Base-by-base conservation (phyloP, 2,888 invertebrate species). In the Macaria notata region DNA sequence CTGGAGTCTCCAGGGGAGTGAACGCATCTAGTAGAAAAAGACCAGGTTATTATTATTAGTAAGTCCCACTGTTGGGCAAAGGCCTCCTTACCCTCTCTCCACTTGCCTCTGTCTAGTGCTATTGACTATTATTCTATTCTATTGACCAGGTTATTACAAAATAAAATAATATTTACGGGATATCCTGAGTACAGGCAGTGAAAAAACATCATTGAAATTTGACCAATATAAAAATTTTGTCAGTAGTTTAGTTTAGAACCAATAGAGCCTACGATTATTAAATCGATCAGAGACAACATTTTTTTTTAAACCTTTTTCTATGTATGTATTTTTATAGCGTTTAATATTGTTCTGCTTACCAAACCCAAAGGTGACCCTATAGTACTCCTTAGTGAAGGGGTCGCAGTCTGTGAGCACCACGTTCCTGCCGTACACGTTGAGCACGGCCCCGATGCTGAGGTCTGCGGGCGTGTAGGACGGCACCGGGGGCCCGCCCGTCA, bases 321-420 rank as follows among this genome's bases (percentile, higher is more conserved):
- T n/a, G n/a, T 19, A 1, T 19, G 19, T 19, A 19, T 19, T 19
- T 19, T 19, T 19, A 1, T 19, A 19, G 19, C 19, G 2, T 19
- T 19, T 19, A 19, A 19, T 19, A 19, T 19, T 19, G 19, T 19
- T 19, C 3, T 6, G 70, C 78, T 74, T 76, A 93, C 93, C 93
- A 61, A 94, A 84, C 42, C 94, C 94, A 76, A 93, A 94, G 61
- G 95, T 95, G 55, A 93, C 92, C 3, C 93, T 89, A 84, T 98
- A 98, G 84, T 96, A 98, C 55, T 96, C 95, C 79, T 94, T 95
- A 0, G 98, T 98, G 70, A 95, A 98, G 1, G 93, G 91, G 84
- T 98, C 98, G 71, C 97, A 96, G 78, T 96, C 95, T 0, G 94
- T 96, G 0, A 98, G 83, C 0, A 97, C 92, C 30, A 98, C 93